A percentile compares a stretch with the other conserved stretches of the same genome.
Evolutionary conservation across 2,888 invertebrate species (phyloP).

Genomic region (Acanthococcus lagerstroemiae): DNA sequence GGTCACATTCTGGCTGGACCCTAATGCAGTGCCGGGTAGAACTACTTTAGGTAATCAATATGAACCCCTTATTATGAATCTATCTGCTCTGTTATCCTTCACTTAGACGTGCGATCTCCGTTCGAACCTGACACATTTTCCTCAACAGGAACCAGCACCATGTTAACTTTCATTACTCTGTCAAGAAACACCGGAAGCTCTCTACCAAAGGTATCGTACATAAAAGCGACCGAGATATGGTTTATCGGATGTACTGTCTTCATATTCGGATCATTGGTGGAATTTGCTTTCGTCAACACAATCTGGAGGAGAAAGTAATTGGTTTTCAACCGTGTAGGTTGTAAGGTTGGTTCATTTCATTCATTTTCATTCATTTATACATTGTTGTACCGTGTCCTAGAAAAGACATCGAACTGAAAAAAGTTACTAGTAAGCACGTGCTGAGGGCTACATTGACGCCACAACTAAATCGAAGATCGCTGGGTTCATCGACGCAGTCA

Average conservation of each 20-base stretch:
- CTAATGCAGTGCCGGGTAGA: conserved; percentile 72
- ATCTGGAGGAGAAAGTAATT: conserved; percentile 73
- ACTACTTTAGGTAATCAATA: conserved; percentile 57
- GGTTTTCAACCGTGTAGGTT: not conserved
- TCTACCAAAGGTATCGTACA: conserved; percentile 77
- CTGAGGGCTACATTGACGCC: conserved; percentile 74
- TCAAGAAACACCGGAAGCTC: conserved; percentile 76
- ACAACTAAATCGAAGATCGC: conserved; percentile 53
- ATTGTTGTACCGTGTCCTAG: conserved; percentile 42
- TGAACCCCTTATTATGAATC: too few species aligned
- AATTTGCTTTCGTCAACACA: conserved; percentile 81
- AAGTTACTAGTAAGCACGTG: conserved; percentile 72
- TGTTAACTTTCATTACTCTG: conserved; percentile 77
- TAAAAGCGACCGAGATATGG: conserved; percentile 84
- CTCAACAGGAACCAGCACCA: conserved; percentile 62
- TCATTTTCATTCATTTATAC: not conserved
- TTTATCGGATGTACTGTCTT: conserved; percentile 75
- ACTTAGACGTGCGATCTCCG: too few species aligned
- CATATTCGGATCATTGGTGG: conserved; percentile 73
- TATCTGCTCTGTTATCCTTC: too few species aligned
- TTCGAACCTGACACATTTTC: conserved; percentile 39
- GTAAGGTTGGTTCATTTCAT: not conserved
- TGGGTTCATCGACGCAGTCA: conserved; percentile 23
- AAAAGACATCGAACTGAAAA: conserved; percentile 59
- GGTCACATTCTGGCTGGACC: conserved; percentile 83